Evolutionary conservation across 2,888 invertebrate genomes (phyloP), one percentile per base, ranked within the genome.

Genomic region (Osedax fenrisi): DNA sequence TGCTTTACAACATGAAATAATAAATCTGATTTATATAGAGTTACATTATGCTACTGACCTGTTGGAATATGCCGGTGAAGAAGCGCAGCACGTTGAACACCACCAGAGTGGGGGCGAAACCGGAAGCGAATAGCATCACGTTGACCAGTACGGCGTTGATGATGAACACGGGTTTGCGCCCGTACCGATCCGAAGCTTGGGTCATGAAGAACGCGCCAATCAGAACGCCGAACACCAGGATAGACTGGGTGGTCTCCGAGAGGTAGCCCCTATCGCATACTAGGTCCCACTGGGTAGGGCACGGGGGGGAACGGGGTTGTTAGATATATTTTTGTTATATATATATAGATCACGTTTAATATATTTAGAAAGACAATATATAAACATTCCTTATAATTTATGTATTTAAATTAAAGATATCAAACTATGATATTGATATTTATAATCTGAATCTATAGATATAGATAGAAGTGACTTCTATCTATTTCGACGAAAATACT

Each of bases 141-240:
- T 22, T 17, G 23, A 25, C 68, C 26, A 27, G 26, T 22, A 25
- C 22, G 25, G 68, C 25, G 68, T 68, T 71, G 22, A 3, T 21
- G 71, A 80, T 56, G 66, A 78, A 78, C 0, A 80, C 76, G 1
- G 79, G 79, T 41, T 80, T 80, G 23, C 81, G 77, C 10, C 81
- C 81, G 27, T 76, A 78, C 23, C 78, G 76, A 76, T 82, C 82
- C 2, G 81, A 77, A 3, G 81, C 56, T 17, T 80, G 76, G 0
- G 81, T 79, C 74, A 80, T 80, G 2, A 80, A 25, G 3, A 81
- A 69, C n/a, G 82, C 81, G 0, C 82, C 82, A 1, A 80, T 74
- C 24, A 80, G 80, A 73, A 81, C 81, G 0, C 82, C 82, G 1
- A 78, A 77, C 27, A 79, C 77, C 62, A 81, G 79, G 26, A 81